Base-by-base conservation (phyloP, 2,888 invertebrate genomes). In the Nezara viridula region DNA sequence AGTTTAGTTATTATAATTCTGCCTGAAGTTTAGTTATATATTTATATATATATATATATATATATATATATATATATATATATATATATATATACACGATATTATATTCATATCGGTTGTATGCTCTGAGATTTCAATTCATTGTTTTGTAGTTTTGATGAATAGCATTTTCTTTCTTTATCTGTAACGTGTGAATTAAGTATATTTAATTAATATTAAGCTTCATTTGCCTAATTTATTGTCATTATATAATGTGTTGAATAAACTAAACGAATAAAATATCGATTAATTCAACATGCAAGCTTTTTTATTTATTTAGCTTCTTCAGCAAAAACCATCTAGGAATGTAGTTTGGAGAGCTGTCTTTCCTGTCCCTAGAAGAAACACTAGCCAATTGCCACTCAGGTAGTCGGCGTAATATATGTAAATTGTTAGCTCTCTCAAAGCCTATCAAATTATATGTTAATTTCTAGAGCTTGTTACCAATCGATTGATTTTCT, bases 391-490 rank as follows among this genome's bases (percentile, higher is more conserved):
- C 66, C 66, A 73, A 73, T 73, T 73, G 66, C 32, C 66, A 37
- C 66, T 73, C 66, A 73, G 32, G 66, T 32, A 73, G 66, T 21
- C 66, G 37, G 37, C 21, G 37, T 73, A 73, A 73, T 37, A 19
- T 73, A 73, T 73, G 66, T 73, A 73, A 73, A 73, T 73, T 73
- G 66, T 37, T 37, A 37, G 37, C 37, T 73, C 16, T 37, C 66
- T 73, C 37, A 73, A 73, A 73, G 66, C 16, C 66, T 73, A 73
- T 73, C 66, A 37, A 37, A 73, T 73, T 73, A 73, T 73, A 73
- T 21, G 66, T 32, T 73, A 73, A 73, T 73, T 37, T 9, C 37
- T 19, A 19, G 3, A 73, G 32, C 66, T 73, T 27, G 37, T 73
- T 37, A 73, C 21, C 66, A 37, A 73, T 73, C 66, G 7, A 73